Conservation (phyloP, 2,113 vertebrate species). For the Glaucomys volans region DNA sequence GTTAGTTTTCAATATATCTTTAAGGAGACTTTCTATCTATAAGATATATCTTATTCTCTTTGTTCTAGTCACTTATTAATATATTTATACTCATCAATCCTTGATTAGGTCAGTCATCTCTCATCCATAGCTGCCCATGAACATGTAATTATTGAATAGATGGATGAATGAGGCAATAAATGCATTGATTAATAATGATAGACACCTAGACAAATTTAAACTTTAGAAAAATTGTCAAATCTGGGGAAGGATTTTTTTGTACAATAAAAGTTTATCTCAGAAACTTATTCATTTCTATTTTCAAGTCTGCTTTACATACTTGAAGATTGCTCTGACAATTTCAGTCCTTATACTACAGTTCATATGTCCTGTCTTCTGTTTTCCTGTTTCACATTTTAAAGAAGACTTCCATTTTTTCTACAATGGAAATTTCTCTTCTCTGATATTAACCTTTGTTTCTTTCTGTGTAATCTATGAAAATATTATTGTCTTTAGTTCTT, state of each 20-base stretch:
- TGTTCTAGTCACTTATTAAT: neutral
- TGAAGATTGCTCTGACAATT: neutral
- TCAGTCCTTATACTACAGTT: neutral
- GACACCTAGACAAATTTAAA: neutral
- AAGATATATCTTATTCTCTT: neutral
- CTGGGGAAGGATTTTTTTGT: neutral
- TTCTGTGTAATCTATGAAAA: neutral
- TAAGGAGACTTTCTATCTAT: neutral
- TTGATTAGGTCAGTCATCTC: neutral
- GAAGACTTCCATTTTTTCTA: neutral
- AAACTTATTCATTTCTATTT: neutral
- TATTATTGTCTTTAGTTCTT: neutral
- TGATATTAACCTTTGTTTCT: neutral
- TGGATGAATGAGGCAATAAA: neutral
- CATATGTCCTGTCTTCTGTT: neutral
- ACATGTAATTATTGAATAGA: neutral
- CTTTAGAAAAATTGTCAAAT: neutral
- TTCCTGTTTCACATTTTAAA: conserved; percentile 14
- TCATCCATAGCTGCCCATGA: neutral
- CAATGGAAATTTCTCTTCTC: neutral
- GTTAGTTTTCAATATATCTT: neutral
- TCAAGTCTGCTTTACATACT: neutral
- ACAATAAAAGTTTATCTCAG: neutral
- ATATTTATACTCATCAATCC: neutral
- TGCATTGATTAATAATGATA: neutral